These are phyloP conservation scores for cattle (Bos taurus) DNA, from an alignment of 2,113 vertebrate species.

Conservation along the genomic window ARS-UCD2.0 NC_037350.1:50277501-50278000, in stretches of 20 bases:
- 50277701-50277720: neutral
- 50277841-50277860: rapidly evolving
- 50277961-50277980: neutral
- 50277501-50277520: neutral
- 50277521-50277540: neutral
- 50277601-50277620: rapidly evolving
- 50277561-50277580: neutral
- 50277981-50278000: neutral
- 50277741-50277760: neutral
- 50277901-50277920: neutral
- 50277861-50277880: too few species aligned
- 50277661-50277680: neutral
- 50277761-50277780: neutral
- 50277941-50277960: neutral
- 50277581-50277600: neutral
- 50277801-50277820: rapidly evolving
- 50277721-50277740: neutral
- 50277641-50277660: neutral
- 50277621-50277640: neutral
- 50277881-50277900: neutral
- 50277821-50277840: neutral
- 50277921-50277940: neutral
- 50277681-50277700: too few species aligned
- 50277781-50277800: neutral
- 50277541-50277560: neutral